These are phyloP conservation scores for Oryctes rhinoceros DNA, from an alignment of 1,140 invertebrate species.

Conservation along the genomic window DNA sequence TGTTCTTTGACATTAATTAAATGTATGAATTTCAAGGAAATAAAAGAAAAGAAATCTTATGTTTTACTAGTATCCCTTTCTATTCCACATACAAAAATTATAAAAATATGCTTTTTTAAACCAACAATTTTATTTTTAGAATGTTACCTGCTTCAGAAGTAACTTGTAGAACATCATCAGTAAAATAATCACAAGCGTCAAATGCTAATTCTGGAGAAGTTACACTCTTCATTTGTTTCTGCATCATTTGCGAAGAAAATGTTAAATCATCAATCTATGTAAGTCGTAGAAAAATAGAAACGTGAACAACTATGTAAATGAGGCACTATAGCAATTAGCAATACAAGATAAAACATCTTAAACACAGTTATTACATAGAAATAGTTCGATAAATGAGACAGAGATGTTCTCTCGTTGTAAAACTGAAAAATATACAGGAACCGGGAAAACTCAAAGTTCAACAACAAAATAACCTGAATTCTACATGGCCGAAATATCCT, in stretches of 20 bases:
- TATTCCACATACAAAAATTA: neutral
- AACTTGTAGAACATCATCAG: slow-evolving; percentile 65
- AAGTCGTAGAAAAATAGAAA: slow-evolving; percentile 15
- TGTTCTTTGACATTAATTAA: too few species aligned
- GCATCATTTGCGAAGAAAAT: slow-evolving; percentile 43
- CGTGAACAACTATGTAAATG: neutral
- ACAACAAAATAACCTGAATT: slow-evolving; percentile 31
- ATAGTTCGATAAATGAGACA: neutral
- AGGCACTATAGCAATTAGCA: neutral
- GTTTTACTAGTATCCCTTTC: neutral
- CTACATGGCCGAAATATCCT: slow-evolving; percentile 25
- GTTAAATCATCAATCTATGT: neutral
- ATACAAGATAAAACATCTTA: neutral
- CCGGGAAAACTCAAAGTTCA: slow-evolving; percentile 30
- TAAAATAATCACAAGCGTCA: slow-evolving; percentile 74
- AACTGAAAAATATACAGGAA: slow-evolving; percentile 14
- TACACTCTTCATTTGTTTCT: slow-evolving; percentile 45
- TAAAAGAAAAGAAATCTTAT: neutral
- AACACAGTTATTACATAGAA: slow-evolving; percentile 13
- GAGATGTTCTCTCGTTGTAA: slow-evolving; percentile 1
- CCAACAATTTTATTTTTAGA: slow-evolving; percentile 11
- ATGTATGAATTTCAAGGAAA: too few species aligned
- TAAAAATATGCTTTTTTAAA: neutral
- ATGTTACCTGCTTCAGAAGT: slow-evolving; percentile 54
- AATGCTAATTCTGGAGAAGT: slow-evolving; percentile 66